Conservation (phyloP, 1,140 invertebrate species). For the Meloidogyne chitwoodi region DNA sequence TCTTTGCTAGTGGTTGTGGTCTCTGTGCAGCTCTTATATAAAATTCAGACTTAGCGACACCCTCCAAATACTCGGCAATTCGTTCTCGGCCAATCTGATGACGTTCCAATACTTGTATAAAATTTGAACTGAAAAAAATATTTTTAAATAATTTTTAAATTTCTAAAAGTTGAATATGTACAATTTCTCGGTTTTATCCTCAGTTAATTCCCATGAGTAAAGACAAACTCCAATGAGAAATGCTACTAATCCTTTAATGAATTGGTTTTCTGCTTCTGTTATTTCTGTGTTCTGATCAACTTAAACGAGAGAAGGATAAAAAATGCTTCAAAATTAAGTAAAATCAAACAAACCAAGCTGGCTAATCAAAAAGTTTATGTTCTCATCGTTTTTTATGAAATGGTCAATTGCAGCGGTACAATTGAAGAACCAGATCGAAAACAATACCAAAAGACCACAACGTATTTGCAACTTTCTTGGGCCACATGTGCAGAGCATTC, state of each 20-base stretch:
- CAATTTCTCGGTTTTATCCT: conserved; percentile 34
- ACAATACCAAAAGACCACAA: conserved; percentile 82
- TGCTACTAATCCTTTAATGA: conserved; percentile 85
- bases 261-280: conserved; percentile 73
- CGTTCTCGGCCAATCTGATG: conserved; percentile 79
- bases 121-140: conserved; percentile 67
- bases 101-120: conserved; percentile 80
- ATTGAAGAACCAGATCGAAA: conserved; percentile 81
- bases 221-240: conserved; percentile 88
- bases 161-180: neutral
- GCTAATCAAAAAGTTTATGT: conserved; percentile 72
- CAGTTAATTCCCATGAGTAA: conserved; percentile 78
- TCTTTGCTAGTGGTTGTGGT: conserved; percentile 76
- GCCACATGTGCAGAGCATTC: conserved; percentile 59
- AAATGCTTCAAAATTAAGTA: neutral
- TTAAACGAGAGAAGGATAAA: conserved; percentile 30
- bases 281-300: conserved; percentile 61
- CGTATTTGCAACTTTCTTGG: conserved; percentile 79
- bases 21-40: conserved; percentile 87
- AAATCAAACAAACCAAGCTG: conserved; percentile 39
- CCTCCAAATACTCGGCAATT: conserved; percentile 78
- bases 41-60: conserved; percentile 80
- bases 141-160: neutral
- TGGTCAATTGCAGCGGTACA: conserved; percentile 77
- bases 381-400: conserved; percentile 76